Base-by-base conservation (phyloP, 2,888 invertebrate species). In the Hyalella azteca region DNA sequence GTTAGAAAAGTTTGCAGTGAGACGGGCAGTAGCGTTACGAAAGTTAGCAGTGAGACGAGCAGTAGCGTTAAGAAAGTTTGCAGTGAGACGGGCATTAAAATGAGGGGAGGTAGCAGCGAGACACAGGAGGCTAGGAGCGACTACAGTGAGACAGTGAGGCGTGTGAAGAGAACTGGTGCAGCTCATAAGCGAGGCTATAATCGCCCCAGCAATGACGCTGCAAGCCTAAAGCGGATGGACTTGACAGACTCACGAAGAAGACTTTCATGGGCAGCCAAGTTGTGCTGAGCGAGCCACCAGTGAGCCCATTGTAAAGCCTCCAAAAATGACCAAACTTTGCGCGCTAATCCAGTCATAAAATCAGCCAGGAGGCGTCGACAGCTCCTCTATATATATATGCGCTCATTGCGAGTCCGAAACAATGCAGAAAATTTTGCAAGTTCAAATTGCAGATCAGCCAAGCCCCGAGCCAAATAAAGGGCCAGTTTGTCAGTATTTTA, bases 271-370 rank as follows among this genome's bases (percentile, higher is more conserved):
- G 15, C 36, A 36, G 66, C 66, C 66, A 66, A 66, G 66, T 66
- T 66, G 36, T n/a, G 26, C 29, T n/a, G 66, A 66, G 66, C 32
- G 66, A 66, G 19, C 66, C 66, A 32, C 7, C 13, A 15, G 66
- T 19, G 39, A 66, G 66, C 59, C 59, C 59, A 59, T 59, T 59
- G 59, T 59, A 29, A 9, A 22, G 19, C 66, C 66, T 66, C 66
- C 36, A 66, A 66, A 66, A 66, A 66, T 66, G 66, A 66, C 66
- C 66, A 66, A 66, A 66, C 36, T 66, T 66, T 66, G 66, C 36
- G 36, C 39, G 32, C 66, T 66, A 66, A 66, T 66, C 66, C 66
- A 36, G 66, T 66, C 66, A 66, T 66, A 66, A 66, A 66, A 66
- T 66, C 66, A 36, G 36, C 66, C 32, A 36, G 29, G 36, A 29